phyloP scores from a whole-genome alignment of 1,140 invertebrate species.

The Cardiocondyla obscurior region DNA sequence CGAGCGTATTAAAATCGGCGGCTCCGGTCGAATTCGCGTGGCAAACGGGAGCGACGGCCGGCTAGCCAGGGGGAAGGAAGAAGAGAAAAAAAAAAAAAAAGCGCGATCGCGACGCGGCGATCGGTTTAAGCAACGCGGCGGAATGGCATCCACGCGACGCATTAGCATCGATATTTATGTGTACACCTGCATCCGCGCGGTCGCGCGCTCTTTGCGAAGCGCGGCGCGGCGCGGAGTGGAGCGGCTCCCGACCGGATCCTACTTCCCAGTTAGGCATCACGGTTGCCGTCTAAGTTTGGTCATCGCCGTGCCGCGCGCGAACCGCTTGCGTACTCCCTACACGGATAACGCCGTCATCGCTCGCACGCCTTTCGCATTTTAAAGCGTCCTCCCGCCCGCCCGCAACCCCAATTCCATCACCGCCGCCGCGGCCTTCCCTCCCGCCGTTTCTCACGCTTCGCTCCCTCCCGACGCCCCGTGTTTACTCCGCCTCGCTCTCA shows the following conservation, averaged over 20 bases:
- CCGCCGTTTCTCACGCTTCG: slow-evolving; percentile 34
- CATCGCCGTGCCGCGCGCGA: slow-evolving; percentile 79
- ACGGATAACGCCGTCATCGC: slow-evolving; percentile 83
- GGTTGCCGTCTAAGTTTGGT: slow-evolving; percentile 83
- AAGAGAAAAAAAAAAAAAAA: not conserved
- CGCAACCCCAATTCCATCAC: slow-evolving; percentile 6
- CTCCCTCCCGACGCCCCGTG: slow-evolving; percentile 17
- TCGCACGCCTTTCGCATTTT: slow-evolving; percentile 83
- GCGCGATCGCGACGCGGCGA: slow-evolving; percentile 37
- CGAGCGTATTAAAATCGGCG: not conserved
- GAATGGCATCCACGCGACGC: slow-evolving; percentile 73
- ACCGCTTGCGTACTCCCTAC: slow-evolving; percentile 81
- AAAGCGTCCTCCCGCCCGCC: slow-evolving; percentile 69
- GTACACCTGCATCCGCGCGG: slow-evolving; percentile 80
- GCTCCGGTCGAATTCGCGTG: slow-evolving; percentile 12
- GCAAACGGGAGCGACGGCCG: slow-evolving; percentile 3
- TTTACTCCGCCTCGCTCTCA: slow-evolving; percentile 57
- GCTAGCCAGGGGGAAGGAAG: slow-evolving; percentile 4
- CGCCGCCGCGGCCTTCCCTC: slow-evolving; percentile 9
- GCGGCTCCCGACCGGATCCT: slow-evolving; percentile 82
- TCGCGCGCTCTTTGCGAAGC: slow-evolving; percentile 26
- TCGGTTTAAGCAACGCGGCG: slow-evolving; percentile 49
- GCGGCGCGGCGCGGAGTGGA: not conserved
- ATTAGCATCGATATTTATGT: slow-evolving; percentile 84
- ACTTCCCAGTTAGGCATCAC: slow-evolving; percentile 83